Percentiles rank a stretch among this genome's conserved stretches.
These are phyloP conservation scores for Picus viridis DNA, from an alignment of 2,797 vertebrate species.

Conservation along the genomic window DNA sequence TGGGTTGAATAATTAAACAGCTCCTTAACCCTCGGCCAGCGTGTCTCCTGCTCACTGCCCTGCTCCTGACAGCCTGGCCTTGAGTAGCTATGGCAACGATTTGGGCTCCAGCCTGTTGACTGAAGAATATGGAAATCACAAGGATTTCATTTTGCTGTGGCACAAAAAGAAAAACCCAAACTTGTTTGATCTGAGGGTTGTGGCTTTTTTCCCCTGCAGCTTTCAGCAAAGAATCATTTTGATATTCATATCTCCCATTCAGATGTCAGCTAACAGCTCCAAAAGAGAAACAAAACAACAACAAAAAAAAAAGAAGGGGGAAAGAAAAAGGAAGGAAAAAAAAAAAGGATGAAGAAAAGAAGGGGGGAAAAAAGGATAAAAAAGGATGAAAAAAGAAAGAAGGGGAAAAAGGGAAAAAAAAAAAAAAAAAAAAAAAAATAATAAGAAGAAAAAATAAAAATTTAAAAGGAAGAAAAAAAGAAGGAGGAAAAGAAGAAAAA, in stretches of 20 bases:
- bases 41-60: conserved; percentile 11
- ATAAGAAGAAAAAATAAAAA: neutral
- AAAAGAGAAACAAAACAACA: neutral
- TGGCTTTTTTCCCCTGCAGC: conserved; percentile 34
- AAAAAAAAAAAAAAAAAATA: neutral
- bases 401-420: no score
- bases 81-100: conserved; percentile 45
- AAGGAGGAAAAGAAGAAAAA: neutral
- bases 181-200: conserved; percentile 53
- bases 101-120: conserved; percentile 53
- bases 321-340: neutral
- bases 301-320: neutral
- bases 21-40: conserved; percentile 45
- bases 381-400: no score
- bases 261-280: conserved; percentile 12
- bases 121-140: conserved; percentile 53
- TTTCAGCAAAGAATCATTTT: conserved; percentile 35
- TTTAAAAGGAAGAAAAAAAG: neutral
- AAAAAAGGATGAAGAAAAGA: no score
- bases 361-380: no score
- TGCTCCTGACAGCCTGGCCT: conserved; percentile 35
- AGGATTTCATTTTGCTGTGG: conserved; percentile 58
- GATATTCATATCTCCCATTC: conserved; percentile 27
- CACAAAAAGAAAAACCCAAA: neutral
- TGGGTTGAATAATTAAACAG: conserved; percentile 57